These are phyloP conservation scores for Oceanodroma tethys DNA, from an alignment of 2,113 vertebrate species.

Conservation along the genomic window DNA sequence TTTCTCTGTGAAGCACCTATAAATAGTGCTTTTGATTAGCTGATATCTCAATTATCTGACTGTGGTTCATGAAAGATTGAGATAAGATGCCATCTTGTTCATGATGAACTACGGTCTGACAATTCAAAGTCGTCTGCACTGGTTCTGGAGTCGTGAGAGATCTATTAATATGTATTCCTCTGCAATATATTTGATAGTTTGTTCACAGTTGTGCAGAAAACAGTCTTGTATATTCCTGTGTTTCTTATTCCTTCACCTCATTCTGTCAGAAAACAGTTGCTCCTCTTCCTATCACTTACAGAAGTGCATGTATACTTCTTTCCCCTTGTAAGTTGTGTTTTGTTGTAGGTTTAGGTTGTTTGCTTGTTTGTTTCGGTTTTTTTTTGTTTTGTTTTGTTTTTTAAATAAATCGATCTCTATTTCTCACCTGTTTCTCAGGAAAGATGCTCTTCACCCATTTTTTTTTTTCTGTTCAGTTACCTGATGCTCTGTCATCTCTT, in stretches of 20 bases:
- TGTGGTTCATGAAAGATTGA: background rate
- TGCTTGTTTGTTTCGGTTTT: no score
- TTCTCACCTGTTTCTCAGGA: background rate
- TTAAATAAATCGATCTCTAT: background rate
- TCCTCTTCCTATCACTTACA: background rate
- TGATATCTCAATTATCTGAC: background rate
- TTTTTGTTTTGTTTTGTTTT: background rate
- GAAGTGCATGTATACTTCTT: background rate
- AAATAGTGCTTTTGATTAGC: constrained; percentile 2
- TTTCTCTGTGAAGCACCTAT: background rate
- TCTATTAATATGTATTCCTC: background rate
- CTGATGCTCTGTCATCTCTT: background rate
- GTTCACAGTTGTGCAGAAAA: background rate
- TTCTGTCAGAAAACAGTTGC: constrained; percentile 22
- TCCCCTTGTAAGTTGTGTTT: background rate
- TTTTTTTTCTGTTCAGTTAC: background rate
- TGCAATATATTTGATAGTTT: background rate
- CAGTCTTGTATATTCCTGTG: background rate
- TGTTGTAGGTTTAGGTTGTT: background rate
- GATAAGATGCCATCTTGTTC: background rate
- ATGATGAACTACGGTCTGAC: background rate
- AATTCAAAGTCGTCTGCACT: background rate
- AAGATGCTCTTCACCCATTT: background rate
- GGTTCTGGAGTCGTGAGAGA: background rate
- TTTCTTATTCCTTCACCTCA: background rate